phyloP scores from a whole-genome alignment of 1,140 invertebrate species.

The Calliphora vicina region DNA sequence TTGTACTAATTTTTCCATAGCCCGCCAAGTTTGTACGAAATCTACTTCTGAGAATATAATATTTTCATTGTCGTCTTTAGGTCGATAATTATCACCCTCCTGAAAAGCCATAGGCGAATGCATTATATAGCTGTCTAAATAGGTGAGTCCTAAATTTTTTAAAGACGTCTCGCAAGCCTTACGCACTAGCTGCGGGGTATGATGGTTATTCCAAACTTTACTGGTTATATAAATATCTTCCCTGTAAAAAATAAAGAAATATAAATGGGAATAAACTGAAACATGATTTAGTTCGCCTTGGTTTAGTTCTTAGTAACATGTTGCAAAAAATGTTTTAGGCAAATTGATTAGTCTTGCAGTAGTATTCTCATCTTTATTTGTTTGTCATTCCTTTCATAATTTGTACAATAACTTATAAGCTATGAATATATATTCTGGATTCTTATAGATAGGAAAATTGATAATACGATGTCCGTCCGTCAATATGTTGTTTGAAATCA shows the following conservation, averaged over 20 bases:
- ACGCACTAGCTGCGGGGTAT: conserved; percentile 55
- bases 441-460: no score
- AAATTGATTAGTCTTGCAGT: no score
- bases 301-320: no score
- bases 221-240: conserved; percentile 76
- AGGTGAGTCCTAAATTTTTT: conserved; percentile 71
- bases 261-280: not conserved
- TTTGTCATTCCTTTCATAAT: no score
- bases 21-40: conserved; percentile 90
- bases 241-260: conserved; percentile 58
- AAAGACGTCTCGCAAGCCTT: conserved; percentile 66
- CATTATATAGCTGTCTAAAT: conserved; percentile 80
- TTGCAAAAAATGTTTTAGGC: no score
- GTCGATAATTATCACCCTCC: conserved; percentile 56
- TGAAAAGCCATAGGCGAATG: conserved; percentile 77
- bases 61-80: conserved; percentile 69
- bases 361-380: no score
- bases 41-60: conserved; percentile 69
- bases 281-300: no score
- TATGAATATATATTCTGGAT: no score
- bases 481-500: no score
- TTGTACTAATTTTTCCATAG: conserved; percentile 79
- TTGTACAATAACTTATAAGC: no score
- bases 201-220: conserved; percentile 62
- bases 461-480: no score